Evolutionary conservation across 2,113 vertebrate species (phyloP).

Genomic region (Tupaia chinensis): DNA sequence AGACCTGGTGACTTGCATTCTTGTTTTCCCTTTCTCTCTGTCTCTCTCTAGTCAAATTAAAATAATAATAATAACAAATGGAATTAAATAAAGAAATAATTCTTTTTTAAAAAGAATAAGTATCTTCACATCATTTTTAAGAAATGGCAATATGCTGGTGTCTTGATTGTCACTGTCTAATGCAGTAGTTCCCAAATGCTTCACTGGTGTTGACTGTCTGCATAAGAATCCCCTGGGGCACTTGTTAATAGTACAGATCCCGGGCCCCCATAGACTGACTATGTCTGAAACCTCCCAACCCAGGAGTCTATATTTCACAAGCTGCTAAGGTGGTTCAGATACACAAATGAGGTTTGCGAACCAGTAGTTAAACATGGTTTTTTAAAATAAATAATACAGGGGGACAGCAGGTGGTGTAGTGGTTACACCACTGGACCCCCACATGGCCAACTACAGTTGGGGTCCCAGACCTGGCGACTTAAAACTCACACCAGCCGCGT

Average conservation of each 20-base stretch:
- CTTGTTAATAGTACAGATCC: neutral
- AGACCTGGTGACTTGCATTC: no score
- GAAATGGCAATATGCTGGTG: neutral
- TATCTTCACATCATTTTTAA: neutral
- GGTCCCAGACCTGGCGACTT: no score
- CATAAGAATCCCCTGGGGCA: neutral
- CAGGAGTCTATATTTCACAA: neutral
- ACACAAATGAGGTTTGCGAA: neutral
- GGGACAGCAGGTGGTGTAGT: no score
- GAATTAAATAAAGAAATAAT: no score
- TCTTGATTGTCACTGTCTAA: neutral
- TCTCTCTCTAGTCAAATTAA: no score
- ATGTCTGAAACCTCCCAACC: neutral
- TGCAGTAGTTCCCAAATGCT: neutral
- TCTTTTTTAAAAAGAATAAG: no score
- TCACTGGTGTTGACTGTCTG: neutral
- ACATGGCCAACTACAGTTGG: no score
- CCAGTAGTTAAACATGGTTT: neutral
- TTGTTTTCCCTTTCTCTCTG: no score
- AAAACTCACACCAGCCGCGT: no score
- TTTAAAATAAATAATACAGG: no score
- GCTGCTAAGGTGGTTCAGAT: neutral
- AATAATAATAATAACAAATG: no score
- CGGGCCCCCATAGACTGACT: neutral
- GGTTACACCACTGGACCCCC: no score